Evolutionary conservation across 2,888 invertebrate genomes (phyloP).

Genomic region (Lumbricus terrestris): DNA sequence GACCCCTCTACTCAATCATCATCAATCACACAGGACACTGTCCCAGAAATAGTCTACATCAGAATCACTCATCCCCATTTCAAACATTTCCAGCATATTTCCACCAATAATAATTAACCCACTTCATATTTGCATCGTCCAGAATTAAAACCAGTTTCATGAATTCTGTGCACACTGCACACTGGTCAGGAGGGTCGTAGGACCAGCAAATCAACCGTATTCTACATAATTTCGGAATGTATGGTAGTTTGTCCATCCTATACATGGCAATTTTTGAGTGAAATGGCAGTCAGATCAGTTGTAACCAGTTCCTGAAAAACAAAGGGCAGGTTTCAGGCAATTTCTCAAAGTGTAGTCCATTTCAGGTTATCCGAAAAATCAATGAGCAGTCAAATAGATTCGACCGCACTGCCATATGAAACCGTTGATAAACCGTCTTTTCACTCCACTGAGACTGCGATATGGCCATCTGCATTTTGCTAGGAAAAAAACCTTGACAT

Average conservation of each 20-base stretch:
- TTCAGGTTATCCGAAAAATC: background rate
- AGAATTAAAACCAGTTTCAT: background rate
- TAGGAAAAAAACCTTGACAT: background rate
- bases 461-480: too few species aligned
- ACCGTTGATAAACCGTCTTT: background rate
- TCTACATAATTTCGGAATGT: background rate
- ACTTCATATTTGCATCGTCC: background rate
- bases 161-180: background rate
- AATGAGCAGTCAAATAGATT: background rate
- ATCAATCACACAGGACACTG: background rate
- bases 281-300: too few species aligned
- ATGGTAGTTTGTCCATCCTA: background rate
- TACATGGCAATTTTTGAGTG: too few species aligned
- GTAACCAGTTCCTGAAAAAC: too few species aligned
- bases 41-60: too few species aligned
- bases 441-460: background rate
- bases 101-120: background rate
- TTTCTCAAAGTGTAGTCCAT: background rate
- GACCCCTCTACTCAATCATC: background rate
- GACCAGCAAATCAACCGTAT: background rate
- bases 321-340: background rate
- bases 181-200: too few species aligned
- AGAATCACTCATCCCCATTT: background rate
- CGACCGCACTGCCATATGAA: background rate
- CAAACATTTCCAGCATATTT: background rate